Evolutionary conservation across 1,140 invertebrate genomes (phyloP), one percentile per base, ranked within the genome.

Genomic region (Caenorhabditis inopinata): DNA sequence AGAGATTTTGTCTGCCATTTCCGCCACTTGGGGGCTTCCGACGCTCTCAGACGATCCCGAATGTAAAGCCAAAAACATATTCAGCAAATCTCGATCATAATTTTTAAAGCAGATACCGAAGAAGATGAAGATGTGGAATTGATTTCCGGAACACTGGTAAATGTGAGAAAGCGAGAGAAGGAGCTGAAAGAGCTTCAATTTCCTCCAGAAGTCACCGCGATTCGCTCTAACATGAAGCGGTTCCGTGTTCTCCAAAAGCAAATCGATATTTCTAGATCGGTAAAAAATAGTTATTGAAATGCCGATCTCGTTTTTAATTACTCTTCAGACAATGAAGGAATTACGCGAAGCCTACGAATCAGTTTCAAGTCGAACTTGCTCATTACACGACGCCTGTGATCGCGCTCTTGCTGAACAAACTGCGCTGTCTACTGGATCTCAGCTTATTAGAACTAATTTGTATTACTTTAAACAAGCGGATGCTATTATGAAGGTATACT

Each of bases 391-490:
- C 47, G 86, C 87, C 11, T 87, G 86, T 79, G 86, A 87, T 74
- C 80, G 82, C 38, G 86, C 88, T 78, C 85, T 87, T 76, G 84
- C 84, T 6, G 78, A 88, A 42, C 86, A 87, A 79, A 87, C 86
- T 1, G 84, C 89, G 49, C 45, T 87, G 35, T 88, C 86, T 2
- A 79, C 86, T 7, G 85, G 80, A 21, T 78, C 81, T 16, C 88
- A 87, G 75, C 85, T 84, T 23, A 83, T 87, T 23, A 89, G 85
- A 62, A 79, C 88, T 16, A 87, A 89, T 82, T 83, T 87, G 18
- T 81, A 87, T 79, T 88, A 88, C 47, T 87, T 89, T 77, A 86
- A 87, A 29, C 86, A 88, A 74, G 88, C 85, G 58, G 86, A 87
- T 53, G 83, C 83, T 81, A 82, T 87, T 45, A 85, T 87, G 81